Evolutionary conservation across 2,113 vertebrate genomes (phyloP), one percentile per base, ranked within the genome.

Genomic region (Triplophysa rosa): DNA sequence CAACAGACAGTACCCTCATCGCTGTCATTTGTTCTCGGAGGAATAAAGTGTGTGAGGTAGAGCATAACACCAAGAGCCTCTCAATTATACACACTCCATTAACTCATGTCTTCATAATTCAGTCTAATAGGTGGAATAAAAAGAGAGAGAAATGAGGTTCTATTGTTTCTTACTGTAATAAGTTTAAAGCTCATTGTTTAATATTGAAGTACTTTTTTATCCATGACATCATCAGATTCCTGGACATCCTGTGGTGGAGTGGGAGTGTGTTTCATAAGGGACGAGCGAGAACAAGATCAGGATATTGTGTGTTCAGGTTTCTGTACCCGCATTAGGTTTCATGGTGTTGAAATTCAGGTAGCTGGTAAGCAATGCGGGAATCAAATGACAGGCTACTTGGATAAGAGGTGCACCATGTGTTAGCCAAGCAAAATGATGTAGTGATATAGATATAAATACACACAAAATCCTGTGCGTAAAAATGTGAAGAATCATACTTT

Each of bases 291-390:
- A 24, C 75, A 62, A 67, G 76, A 59, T n/a, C 47, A 47, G 47
- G n/a, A 21, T 23, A 75, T 14, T 14, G 23, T 29, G 67, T 71
- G 13, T 40, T 82, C 63, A 52, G 62, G 64, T 79, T 80, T 72
- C 80, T 5, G 26, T 56, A 49, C 40, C 24, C 37, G 69, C 54
- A 52, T 84, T 70, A n/a, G 37, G 69, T 85, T 82, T 80, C 80
- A 29, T 58, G 72, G 40, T 56, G 80, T 82, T 73, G 72, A 73
- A 80, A 82, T 73, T 68, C 71, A 69, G 77, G 29, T 67, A 72
- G 58, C 52, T 62, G 76, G 65, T 42, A 21, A 42, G 42, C 40
- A 33, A 26, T n/a, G 59, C 67, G 37, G 40, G 33, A 68, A 47
- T 74, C 79, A 40, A 56, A 65, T 79, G 67, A 80, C 74, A 64